Evolutionary conservation across 1,140 invertebrate genomes (phyloP).

Genomic region (Macrobrachium rosenbergii): DNA sequence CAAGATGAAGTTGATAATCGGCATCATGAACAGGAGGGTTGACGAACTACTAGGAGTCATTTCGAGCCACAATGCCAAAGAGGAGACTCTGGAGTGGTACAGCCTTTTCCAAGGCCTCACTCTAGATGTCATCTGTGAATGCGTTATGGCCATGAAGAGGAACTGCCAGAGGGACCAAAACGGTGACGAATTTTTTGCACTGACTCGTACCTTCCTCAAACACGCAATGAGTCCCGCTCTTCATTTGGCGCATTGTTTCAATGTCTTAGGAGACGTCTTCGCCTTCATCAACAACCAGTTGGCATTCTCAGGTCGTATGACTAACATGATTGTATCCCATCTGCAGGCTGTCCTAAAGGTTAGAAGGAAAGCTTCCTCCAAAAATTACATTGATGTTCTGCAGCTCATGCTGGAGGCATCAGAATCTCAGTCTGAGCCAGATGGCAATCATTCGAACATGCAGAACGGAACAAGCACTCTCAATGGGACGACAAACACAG

Average conservation of each 20-base stretch:
- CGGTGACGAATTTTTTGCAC: constrained; percentile 69
- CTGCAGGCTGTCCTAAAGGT: constrained; percentile 67
- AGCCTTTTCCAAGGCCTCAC: constrained; percentile 70
- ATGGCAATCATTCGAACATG: too few relatives aligned
- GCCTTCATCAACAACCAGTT: constrained; percentile 67
- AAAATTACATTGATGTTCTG: constrained; percentile 59
- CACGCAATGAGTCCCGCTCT: constrained; percentile 68
- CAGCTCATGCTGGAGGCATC: constrained; percentile 65
- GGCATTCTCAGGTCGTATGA: constrained; percentile 69
- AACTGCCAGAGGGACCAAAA: constrained; percentile 70
- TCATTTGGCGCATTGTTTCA: constrained; percentile 69
- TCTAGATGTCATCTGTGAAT: constrained; percentile 73
- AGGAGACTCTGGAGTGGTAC: constrained; percentile 67
- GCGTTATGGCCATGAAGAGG: constrained; percentile 72
- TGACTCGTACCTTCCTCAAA: constrained; percentile 68
- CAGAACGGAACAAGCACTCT: too few relatives aligned
- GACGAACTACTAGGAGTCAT: constrained; percentile 67
- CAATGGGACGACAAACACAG: not conserved
- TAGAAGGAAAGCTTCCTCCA: constrained; percentile 58
- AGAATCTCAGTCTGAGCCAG: constrained; percentile 16
- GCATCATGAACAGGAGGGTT: constrained; percentile 69
- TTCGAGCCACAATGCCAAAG: constrained; percentile 22
- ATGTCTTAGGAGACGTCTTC: constrained; percentile 67
- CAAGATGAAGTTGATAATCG: constrained; percentile 72
- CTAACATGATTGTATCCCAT: constrained; percentile 68